Base-by-base conservation (phyloP, 2,113 vertebrate genomes). In the Cebidichthys violaceus region DNA sequence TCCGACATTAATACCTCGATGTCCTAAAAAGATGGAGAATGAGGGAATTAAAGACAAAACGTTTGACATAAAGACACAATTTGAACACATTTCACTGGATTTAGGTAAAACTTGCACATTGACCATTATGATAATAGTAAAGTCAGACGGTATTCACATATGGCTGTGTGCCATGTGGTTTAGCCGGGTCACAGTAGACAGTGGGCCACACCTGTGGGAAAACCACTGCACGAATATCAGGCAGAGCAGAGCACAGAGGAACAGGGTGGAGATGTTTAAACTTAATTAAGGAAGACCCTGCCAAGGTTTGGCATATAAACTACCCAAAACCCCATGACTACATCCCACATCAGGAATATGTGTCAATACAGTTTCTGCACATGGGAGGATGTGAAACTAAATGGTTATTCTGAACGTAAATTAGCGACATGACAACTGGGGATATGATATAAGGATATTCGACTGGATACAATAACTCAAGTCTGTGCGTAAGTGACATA, bases 1-100 rank as follows among this genome's bases (percentile, higher is more conserved):
- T 99, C 97, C 0, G 97, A 99, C 93, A 94, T 94, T 8, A 94
- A 70, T 73, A 94, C 92, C 80, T 93, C 93, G 10, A 94, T 94
- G 91, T 97, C 98, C 98, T 95, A 93, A 39, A 84, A 92, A 95
- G 15, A 81, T 1, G 41, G 17, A 80, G 9, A 61, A 13, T 4
- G 27, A 4, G 14, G 18, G 65, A 57, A 68, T 43, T 2, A 33
- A 75, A 3, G 52, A 13, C 10, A 37, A 69, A 4, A 22, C 0
- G 0, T 57, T 65, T 47, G 47, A 65, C 5, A 70, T 3, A 39
- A 62, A 14, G 20, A 13, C 33, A 64, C 33, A 64, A 64, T 64
- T 5, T 20, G 4, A n/a, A 27, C 20, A 22, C 4, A 55, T 35
- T 57, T 65, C 1, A 72, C 1, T 52, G 50, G 54, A 69, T 60